phyloP scores from a whole-genome alignment of 2,888 invertebrate genomes.

The Tenthredo amoena region DNA sequence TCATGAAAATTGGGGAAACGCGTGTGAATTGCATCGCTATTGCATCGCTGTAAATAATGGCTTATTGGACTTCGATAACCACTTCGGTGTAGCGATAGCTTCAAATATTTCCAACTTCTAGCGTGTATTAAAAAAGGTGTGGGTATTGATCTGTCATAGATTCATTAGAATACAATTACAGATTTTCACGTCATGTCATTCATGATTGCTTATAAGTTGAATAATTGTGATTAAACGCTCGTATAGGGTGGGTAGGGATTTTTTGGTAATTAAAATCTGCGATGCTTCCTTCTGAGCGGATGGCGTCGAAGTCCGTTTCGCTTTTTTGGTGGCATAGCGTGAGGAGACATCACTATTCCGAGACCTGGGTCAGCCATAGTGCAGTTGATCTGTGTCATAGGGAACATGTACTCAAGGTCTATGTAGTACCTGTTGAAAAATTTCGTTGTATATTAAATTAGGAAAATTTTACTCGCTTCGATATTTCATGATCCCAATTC shows the following conservation, averaged over 20 bases:
- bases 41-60: neutral
- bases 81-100: neutral
- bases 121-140: neutral
- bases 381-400: constrained; percentile 88
- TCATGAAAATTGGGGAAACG: neutral
- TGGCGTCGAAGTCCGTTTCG: constrained; percentile 74
- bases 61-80: neutral
- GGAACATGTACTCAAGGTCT: constrained; percentile 91
- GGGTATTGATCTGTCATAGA: neutral
- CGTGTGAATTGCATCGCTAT: neutral
- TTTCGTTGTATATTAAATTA: neutral
- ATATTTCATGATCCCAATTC: neutral
- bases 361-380: constrained; percentile 75
- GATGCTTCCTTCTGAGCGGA: constrained; percentile 78
- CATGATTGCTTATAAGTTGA: neutral
- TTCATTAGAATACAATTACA: neutral
- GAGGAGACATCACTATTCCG: constrained; percentile 69
- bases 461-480: neutral
- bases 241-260: neutral
- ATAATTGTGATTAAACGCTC: neutral
- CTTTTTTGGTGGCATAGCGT: constrained; percentile 64
- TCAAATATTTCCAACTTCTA: neutral
- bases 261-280: neutral
- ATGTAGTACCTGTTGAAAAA: constrained; percentile 84
- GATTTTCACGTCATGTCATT: neutral